These are phyloP conservation scores for Andrena bicolor DNA, from an alignment of 2,888 invertebrate species.

Conservation along the genomic window DNA sequence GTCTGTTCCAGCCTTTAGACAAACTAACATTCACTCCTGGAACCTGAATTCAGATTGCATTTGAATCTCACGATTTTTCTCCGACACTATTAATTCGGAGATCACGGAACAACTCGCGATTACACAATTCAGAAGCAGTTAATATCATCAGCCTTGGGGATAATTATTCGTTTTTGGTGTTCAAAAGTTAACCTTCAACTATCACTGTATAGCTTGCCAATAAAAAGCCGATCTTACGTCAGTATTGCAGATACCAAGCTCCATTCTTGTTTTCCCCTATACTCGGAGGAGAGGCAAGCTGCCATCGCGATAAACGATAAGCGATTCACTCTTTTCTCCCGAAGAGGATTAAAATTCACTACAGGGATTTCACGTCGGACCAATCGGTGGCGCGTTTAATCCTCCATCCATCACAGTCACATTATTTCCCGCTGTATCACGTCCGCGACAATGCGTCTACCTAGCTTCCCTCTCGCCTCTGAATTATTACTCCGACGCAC, in stretches of 20 bases:
- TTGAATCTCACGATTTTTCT: no score
- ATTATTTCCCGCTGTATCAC: conserved; percentile 23
- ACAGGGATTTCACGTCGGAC: conserved; percentile 60
- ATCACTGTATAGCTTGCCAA: not conserved
- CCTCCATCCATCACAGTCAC: conserved; percentile 27
- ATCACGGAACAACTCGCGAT: no score
- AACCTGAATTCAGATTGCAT: no score
- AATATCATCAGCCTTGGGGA: no score
- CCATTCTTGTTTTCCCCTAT: conserved; percentile 4
- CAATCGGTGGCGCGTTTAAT: conserved; percentile 49
- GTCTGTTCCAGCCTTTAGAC: no score
- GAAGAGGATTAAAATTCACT: conserved; percentile 39
- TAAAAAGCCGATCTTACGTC: not conserved
- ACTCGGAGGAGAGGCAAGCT: conserved; percentile 1
- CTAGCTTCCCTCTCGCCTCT: not conserved
- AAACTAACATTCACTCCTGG: no score
- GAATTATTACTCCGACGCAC: not conserved
- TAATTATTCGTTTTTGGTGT: not conserved
- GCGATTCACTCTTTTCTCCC: conserved; percentile 3
- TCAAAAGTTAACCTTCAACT: no score
- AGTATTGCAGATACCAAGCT: not conserved
- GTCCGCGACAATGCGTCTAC: not conserved
- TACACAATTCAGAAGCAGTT: no score
- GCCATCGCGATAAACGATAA: conserved; percentile 7
- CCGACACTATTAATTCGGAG: no score